Base-by-base conservation (phyloP, 2,888 invertebrate genomes). In the Argyresthia albistria region DNA sequence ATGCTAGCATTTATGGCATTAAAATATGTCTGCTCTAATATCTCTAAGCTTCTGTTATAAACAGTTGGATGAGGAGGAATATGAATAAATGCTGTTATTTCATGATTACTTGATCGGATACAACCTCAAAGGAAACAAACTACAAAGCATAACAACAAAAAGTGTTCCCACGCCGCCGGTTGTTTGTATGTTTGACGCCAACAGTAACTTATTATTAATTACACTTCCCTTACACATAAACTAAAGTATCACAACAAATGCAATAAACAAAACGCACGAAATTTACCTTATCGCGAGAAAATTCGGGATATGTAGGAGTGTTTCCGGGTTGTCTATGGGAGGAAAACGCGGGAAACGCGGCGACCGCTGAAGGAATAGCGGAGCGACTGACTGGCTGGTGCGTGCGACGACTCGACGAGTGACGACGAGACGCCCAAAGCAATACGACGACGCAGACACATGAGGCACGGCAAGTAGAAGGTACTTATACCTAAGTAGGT, bases 231-330 rank as follows among this genome's bases (percentile, higher is more conserved):
- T 7, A 10, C 49, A 50, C 25, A n/a, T 14, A 39, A 39, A 39
- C 37, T 36, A 50, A 42, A 50, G 58, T 55, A 57, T 60, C 55
- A 62, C 57, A 45, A 53, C 50, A 57, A 42, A 51, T 52, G 47
- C 14, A 54, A 49, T 53, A 59, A 56, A 58, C 53, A 58, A 56
- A 53, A 51, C 37, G 45, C 52, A 61, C 57, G 54, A 52, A 60
- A 58, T 59, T 71, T 80, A 78, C 76, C 77, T 80, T 71, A 63
- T 57, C 73, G 70, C 74, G 76, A 73, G 70, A 78, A 66, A 55
- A 66, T 59, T 67, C 66, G 67, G 69, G 68, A 69, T 65, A 62
- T 56, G 56, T 46, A 10, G 11, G 7, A 51, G 12, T 12, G 11
- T 53, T 59, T 61, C 25, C 25, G 25, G 59, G 58, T 71, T 62